phyloP scores from a whole-genome alignment of 2,888 invertebrate genomes.

The Monochamus alternatus region DNA sequence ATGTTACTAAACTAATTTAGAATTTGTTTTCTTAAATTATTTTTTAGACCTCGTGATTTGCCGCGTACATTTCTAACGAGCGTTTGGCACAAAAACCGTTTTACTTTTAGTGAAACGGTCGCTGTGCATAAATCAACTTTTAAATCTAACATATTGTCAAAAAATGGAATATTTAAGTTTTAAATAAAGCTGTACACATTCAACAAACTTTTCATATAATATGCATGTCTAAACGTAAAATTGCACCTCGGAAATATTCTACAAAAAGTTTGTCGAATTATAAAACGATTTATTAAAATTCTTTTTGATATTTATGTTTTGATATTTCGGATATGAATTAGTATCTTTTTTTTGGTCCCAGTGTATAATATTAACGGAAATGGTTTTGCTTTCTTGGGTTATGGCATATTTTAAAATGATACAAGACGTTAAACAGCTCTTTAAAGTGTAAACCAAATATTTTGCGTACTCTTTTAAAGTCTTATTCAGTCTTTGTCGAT shows the following conservation, averaged over 20 bases:
- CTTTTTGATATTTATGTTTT: slow-evolving; percentile 65
- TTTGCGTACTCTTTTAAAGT: slow-evolving; percentile 57
- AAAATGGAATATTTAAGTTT: slow-evolving; percentile 68
- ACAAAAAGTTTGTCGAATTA: slow-evolving; percentile 48
- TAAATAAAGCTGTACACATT: slow-evolving; percentile 53
- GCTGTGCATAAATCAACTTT: slow-evolving; percentile 50
- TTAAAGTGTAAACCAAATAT: slow-evolving; percentile 48
- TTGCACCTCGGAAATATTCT: slow-evolving; percentile 54
- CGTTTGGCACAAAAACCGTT: slow-evolving; percentile 55
- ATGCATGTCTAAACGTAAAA: slow-evolving; percentile 53
- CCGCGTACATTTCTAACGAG: slow-evolving; percentile 32
- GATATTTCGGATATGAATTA: slow-evolving; percentile 70
- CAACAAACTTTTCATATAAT: slow-evolving; percentile 55
- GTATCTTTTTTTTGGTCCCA: slow-evolving; percentile 69
- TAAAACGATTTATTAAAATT: slow-evolving; percentile 43
- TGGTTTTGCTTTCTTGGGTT: slow-evolving; percentile 55
- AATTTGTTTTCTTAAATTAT: slow-evolving; percentile 11
- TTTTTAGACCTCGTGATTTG: slow-evolving; percentile 27
- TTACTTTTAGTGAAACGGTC: slow-evolving; percentile 50
- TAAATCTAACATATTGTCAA: slow-evolving; percentile 71
- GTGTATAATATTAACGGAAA: slow-evolving; percentile 60
- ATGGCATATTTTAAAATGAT: slow-evolving; percentile 66
- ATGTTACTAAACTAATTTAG: slow-evolving; percentile 8
- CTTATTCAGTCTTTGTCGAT: slow-evolving; percentile 68
- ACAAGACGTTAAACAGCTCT: slow-evolving; percentile 19